These are phyloP conservation scores for Deroptyus accipitrinus DNA, from an alignment of 2,113 vertebrate species.

Conservation along the genomic window DNA sequence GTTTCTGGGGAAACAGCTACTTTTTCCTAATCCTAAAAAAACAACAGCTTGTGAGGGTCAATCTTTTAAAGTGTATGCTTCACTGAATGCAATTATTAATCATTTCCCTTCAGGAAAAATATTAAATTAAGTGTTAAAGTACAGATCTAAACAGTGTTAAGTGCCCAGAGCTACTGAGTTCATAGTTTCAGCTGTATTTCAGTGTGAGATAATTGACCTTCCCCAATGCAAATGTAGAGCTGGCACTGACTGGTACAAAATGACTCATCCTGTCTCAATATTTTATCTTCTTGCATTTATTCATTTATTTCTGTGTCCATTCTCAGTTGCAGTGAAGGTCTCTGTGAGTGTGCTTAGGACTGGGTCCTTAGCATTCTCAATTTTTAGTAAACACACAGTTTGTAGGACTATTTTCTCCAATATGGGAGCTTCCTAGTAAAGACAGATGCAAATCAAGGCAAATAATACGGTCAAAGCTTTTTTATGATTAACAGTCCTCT, in stretches of 20 bases:
- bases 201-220: conserved; percentile 74
- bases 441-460: background rate
- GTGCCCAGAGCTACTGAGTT: conserved; percentile 65
- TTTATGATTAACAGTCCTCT: background rate
- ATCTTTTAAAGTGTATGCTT: conserved; percentile 74
- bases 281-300: conserved; percentile 49
- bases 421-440: background rate
- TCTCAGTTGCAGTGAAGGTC: background rate
- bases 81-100: conserved; percentile 78
- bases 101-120: conserved; percentile 77
- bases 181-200: conserved; percentile 68
- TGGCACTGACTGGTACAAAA: conserved; percentile 56
- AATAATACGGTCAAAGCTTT: background rate
- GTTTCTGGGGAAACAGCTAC: conserved; percentile 45
- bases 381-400: background rate
- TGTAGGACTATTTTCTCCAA: conserved; percentile 28
- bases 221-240: conserved; percentile 59
- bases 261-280: conserved; percentile 40
- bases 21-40: conserved; percentile 71
- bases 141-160: conserved; percentile 76
- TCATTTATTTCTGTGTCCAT: conserved; percentile 33
- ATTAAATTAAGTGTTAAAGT: conserved; percentile 81
- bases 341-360: background rate
- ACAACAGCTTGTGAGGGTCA: conserved; percentile 72
- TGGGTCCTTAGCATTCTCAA: background rate